A percentile compares a stretch with the other conserved stretches of the same genome.
Evolutionary conservation across 1,140 invertebrate species (phyloP).

Genomic region (Metaphire vulgaris): DNA sequence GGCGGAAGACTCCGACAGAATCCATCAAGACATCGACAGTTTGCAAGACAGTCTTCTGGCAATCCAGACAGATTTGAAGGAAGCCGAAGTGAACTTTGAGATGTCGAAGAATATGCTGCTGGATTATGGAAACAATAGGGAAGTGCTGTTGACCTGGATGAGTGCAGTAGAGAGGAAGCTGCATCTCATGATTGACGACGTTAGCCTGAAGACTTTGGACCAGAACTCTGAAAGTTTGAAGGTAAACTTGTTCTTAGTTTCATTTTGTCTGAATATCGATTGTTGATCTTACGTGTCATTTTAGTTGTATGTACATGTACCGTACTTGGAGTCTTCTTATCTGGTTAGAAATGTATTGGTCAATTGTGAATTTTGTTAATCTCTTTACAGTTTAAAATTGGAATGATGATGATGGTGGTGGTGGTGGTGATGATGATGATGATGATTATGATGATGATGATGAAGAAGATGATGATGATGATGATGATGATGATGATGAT

Average conservation of each 20-base stretch:
- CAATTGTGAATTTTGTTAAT: too few species aligned
- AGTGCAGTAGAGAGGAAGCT: not conserved
- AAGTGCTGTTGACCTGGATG: not conserved
- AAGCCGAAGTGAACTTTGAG: not conserved
- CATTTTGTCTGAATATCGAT: too few species aligned
- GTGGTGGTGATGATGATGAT: too few species aligned
- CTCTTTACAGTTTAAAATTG: too few species aligned
- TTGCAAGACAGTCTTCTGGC: not conserved
- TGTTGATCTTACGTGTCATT: too few species aligned
- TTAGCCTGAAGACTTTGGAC: not conserved
- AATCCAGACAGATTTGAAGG: not conserved
- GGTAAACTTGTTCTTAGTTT: too few species aligned
- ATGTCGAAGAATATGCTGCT: not conserved
- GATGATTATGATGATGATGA: too few species aligned
- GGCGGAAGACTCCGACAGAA: not conserved
- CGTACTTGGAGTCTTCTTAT: not conserved
- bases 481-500: too few species aligned
- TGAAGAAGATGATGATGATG: too few species aligned
- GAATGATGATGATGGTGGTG: too few species aligned
- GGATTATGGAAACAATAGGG: not conserved
- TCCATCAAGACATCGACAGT: not conserved
- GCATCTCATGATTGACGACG: not conserved
- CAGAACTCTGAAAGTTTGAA: not conserved
- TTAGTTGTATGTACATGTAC: not conserved
- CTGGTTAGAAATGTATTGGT: too few species aligned